phyloP scores from a whole-genome alignment of 2,113 vertebrate species.

The Otolemur garnettii region DNA sequence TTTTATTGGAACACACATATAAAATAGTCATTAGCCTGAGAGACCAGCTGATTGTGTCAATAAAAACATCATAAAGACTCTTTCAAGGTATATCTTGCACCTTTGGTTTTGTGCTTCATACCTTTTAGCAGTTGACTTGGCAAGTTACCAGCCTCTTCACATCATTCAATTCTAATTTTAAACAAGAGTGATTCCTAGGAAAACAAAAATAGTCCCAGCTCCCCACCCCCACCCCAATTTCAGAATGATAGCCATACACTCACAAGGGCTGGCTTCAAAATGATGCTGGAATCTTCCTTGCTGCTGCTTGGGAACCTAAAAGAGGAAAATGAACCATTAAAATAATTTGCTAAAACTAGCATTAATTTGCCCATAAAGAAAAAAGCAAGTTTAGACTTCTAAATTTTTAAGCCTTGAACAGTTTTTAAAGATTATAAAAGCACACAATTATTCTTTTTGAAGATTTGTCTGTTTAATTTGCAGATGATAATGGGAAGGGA shows the following conservation, averaged over 20 bases:
- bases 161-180: constrained; percentile 24
- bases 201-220: background rate
- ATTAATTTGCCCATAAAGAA: background rate
- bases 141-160: constrained; percentile 29
- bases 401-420: constrained; percentile 38
- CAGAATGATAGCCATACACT: background rate
- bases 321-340: background rate
- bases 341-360: background rate
- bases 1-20: background rate
- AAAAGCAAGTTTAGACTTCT: background rate
- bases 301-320: background rate
- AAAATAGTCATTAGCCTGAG: background rate
- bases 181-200: constrained; percentile 6
- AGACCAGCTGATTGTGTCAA: background rate
- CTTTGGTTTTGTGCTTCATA: constrained; percentile 55
- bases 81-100: background rate
- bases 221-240: background rate
- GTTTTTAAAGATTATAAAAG: background rate
- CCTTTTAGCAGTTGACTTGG: constrained; percentile 58
- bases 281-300: background rate
- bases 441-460: constrained; percentile 1
- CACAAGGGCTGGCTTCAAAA: background rate
- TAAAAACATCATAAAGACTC: background rate
- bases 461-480: background rate
- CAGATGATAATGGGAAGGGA: background rate